Evolutionary conservation across 2,888 invertebrate genomes (phyloP), one percentile per base, ranked within the genome.

Genomic region (Microplitis manilae): DNA sequence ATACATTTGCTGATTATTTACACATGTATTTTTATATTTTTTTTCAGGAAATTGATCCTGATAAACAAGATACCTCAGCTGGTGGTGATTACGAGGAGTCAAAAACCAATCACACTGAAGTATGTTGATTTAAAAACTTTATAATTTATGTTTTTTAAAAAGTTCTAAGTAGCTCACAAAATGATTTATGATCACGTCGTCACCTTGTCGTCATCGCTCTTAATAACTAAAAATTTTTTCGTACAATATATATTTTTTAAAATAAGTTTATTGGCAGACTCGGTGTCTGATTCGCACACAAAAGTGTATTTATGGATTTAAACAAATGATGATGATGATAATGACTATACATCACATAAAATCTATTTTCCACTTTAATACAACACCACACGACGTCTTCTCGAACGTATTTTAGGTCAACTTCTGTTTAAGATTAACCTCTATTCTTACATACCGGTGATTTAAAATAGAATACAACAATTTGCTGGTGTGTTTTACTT

Each of bases 1-100:
- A 72, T 67, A 70, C 77, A 72, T 68, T 38, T 74, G 50, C 8
- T 78, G 65, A 59, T 50, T 68, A 69, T 15, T 71, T 17, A 73
- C 30, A 69, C 38, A 17, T 40, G 60, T 80, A 76, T 76, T 79
- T 81, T 75, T 82, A 80, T 90, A 87, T 84, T 81, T 81, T 80
- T 80, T 91, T 90, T 74, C 85, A 94, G 94, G 94, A 94, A 90
- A 92, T 94, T 85, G 94, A 94, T 89, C 93, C 93, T 84, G 94
- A 94, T 81, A 93, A 93, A 86, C 94, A 94, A 88, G 91, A 92
- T 79, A 78, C 86, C 65, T 86, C 87, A 20, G 86, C 87, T 73
- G 87, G 87, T 64, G 90, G 88, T 71, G 90, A 89, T 75, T 86
- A 84, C 77, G 89, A 89, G 68, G 89, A 90, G 72, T 80, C 85